These are phyloP conservation scores for Shargacucullia verbasci DNA, from an alignment of 2,888 invertebrate species.

Conservation along the genomic window DNA sequence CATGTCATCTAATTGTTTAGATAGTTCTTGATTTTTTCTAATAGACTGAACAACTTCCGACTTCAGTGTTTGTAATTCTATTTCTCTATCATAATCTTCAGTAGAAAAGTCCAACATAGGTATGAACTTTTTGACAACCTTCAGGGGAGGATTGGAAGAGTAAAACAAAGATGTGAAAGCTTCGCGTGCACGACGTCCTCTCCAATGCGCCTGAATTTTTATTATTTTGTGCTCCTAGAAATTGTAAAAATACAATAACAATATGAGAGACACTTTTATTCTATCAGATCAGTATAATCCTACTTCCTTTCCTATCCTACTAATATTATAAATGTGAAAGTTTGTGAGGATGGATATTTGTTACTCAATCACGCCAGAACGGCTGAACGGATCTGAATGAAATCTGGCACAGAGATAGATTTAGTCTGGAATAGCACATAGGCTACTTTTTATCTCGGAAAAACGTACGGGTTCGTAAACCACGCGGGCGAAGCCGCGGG, in stretches of 20 bases:
- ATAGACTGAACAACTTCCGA: constrained; percentile 93
- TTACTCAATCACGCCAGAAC: no score
- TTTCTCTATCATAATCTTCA: constrained; percentile 92
- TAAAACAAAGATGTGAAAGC: constrained; percentile 90
- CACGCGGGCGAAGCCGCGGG: no score
- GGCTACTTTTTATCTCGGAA: no score
- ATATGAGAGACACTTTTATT: no score
- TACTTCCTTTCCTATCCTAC: no score
- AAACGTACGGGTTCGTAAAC: no score
- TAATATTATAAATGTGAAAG: no score
- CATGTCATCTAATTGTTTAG: constrained; percentile 92
- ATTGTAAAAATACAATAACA: constrained; percentile 9
- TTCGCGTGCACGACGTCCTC: constrained; percentile 90
- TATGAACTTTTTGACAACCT: constrained; percentile 91
- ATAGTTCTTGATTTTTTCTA: constrained; percentile 92
- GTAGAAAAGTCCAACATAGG: constrained; percentile 92
- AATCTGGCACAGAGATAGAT: no score
- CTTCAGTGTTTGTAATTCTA: constrained; percentile 90
- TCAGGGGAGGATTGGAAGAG: constrained; percentile 88
- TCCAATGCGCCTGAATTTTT: constrained; percentile 92
- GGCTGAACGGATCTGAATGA: no score
- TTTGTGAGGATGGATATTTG: no score
- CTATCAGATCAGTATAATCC: no score
- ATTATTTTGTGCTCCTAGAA: constrained; percentile 88
- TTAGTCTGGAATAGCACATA: no score